Percentiles rank a stretch among this genome's conserved stretches.
These are phyloP conservation scores for Aspidoscelis tigris DNA, from an alignment of 2,113 vertebrate species.

Conservation along the genomic window DNA sequence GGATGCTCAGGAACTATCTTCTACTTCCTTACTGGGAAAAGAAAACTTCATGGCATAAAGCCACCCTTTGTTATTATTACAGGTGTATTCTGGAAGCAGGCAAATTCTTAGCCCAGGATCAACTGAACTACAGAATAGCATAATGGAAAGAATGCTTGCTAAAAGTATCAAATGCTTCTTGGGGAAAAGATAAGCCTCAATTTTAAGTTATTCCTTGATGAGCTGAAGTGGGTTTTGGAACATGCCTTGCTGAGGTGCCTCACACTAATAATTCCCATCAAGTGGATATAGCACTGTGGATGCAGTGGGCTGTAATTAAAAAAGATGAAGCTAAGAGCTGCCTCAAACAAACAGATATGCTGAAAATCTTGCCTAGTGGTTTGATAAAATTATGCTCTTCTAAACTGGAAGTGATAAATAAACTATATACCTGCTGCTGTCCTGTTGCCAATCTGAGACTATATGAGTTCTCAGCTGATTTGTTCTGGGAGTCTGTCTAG, in stretches of 20 bases:
- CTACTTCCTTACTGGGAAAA: neutral
- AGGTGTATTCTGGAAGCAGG: neutral
- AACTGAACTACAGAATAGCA: neutral
- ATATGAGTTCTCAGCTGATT: neutral
- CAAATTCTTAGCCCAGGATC: neutral
- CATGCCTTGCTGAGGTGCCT: too few species aligned
- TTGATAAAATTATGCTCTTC: neutral
- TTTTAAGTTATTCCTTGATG: neutral
- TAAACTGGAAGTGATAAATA: neutral
- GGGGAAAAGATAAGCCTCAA: neutral
- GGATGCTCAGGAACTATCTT: neutral
- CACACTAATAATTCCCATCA: neutral
- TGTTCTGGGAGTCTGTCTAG: neutral
- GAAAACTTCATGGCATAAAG: neutral
- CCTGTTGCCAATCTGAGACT: neutral
- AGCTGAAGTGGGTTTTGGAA: too few species aligned
- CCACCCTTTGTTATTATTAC: neutral
- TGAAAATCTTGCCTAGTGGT: neutral
- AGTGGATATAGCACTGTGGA: neutral
- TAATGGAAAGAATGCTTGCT: neutral
- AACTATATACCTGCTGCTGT: neutral
- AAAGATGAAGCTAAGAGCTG: neutral
- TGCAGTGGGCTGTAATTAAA: neutral
- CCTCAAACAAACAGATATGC: neutral
- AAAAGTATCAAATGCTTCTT: neutral